Percentiles rank a stretch among this genome's conserved stretches.
phyloP scores from a whole-genome alignment of 2,113 vertebrate genomes.

The Gila orcuttii region DNA sequence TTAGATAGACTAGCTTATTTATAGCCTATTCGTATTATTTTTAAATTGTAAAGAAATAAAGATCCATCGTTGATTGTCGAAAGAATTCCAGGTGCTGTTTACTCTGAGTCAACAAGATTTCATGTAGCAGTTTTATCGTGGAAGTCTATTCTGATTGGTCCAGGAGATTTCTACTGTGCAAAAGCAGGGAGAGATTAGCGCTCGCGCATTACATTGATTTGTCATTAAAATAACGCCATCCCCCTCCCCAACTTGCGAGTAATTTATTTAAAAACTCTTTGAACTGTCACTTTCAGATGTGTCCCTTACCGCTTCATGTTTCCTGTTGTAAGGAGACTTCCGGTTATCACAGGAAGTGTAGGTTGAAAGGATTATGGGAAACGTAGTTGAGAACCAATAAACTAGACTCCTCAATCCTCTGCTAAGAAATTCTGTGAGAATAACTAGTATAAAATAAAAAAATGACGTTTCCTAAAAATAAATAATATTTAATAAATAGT shows the following conservation, averaged over 20 bases:
- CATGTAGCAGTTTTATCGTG: too few relatives aligned
- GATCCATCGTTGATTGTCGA: too few relatives aligned
- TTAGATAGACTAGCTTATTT: too few relatives aligned
- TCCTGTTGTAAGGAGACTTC: slow-evolving; percentile 25
- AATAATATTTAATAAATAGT: neutral
- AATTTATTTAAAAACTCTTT: neutral
- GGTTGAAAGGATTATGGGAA: slow-evolving; percentile 64
- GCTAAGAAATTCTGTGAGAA: neutral
- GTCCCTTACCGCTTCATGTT: neutral
- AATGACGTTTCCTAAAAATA: neutral
- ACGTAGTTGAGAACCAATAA: slow-evolving; percentile 61
- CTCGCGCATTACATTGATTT: too few relatives aligned
- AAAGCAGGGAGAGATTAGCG: too few relatives aligned
- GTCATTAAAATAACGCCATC: too few relatives aligned
- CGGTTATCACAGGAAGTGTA: slow-evolving; percentile 43
- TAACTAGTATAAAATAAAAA: neutral
- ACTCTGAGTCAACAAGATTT: too few relatives aligned
- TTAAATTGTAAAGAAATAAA: too few relatives aligned
- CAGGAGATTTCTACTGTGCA: too few relatives aligned
- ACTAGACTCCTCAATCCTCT: neutral
- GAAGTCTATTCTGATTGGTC: too few relatives aligned
- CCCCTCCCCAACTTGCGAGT: neutral
- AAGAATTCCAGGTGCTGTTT: too few relatives aligned
- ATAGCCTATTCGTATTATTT: too few relatives aligned
- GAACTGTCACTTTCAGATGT: neutral